Evolutionary conservation across 1,140 invertebrate genomes (phyloP).

Genomic region (Mactra quadrangularis): DNA sequence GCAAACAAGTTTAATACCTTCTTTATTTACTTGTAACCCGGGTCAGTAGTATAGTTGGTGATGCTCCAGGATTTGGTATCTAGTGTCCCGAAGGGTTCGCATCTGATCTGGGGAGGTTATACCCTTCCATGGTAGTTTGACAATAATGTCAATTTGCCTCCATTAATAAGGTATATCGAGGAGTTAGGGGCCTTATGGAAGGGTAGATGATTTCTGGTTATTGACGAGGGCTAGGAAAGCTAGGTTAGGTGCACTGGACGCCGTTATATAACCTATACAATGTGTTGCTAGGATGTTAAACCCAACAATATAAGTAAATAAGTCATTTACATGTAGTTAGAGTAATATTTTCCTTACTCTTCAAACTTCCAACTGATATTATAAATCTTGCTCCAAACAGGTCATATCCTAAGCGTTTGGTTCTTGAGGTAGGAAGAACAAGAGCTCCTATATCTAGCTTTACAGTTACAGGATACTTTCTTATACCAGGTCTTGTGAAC

Average conservation of each 20-base stretch:
- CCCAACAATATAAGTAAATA: no score
- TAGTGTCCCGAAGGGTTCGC: no score
- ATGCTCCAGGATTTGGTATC: neutral
- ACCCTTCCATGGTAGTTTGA: no score
- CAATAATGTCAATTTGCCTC: no score
- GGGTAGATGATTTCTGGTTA: no score
- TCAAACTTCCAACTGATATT: neutral
- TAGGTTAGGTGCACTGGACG: no score
- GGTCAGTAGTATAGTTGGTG: neutral
- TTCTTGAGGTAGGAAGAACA: neutral
- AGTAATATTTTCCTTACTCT: neutral
- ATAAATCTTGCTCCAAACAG: neutral
- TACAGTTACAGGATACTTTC: neutral
- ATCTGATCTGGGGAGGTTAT: no score
- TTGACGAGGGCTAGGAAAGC: no score
- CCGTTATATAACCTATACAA: no score
- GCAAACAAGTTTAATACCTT: neutral
- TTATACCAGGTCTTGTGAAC: neutral
- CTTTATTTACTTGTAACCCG: neutral
- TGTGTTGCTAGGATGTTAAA: no score
- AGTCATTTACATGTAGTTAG: neutral
- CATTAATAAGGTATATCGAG: no score
- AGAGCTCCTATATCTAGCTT: neutral
- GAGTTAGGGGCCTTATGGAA: no score
- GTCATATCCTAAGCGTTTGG: neutral